These are phyloP conservation scores for Crocodylus rhombifer DNA, from an alignment of 2,797 vertebrate species.

Conservation along the genomic window DNA sequence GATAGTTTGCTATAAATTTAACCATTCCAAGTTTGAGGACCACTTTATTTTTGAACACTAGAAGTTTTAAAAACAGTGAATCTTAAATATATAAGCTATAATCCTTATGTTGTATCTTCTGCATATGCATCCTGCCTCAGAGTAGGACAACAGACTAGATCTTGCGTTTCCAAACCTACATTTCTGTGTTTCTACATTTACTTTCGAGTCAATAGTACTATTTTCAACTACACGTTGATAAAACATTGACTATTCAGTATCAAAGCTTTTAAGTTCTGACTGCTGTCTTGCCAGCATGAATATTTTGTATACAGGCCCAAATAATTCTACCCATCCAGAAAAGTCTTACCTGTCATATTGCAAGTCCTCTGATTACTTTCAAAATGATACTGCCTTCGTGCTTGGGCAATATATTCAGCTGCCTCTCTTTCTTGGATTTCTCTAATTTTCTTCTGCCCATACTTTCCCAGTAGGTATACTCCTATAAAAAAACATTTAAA, in stretches of 20 bases:
- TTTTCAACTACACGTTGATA: neutral
- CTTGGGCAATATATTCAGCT: slow-evolving; percentile 93
- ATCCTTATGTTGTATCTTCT: neutral
- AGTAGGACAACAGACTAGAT: too few relatives aligned
- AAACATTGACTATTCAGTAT: neutral
- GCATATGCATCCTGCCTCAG: neutral
- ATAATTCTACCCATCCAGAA: neutral
- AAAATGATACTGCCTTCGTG: slow-evolving; percentile 94
- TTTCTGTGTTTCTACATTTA: too few relatives aligned
- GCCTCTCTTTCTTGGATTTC: slow-evolving; percentile 95
- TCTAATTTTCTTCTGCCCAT: slow-evolving; percentile 93
- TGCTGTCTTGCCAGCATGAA: neutral
- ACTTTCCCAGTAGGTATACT: slow-evolving; percentile 93
- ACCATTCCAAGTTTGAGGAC: neutral
- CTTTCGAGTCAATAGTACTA: neutral
- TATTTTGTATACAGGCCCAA: neutral
- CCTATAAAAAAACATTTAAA: slow-evolving; percentile 80
- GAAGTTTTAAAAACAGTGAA: neutral
- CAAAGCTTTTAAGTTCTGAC: neutral
- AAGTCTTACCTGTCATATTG: slow-evolving; percentile 93
- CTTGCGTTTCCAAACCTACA: too few relatives aligned
- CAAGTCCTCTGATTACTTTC: slow-evolving; percentile 98
- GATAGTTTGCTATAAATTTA: neutral
- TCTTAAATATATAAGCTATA: neutral
- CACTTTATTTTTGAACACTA: neutral